Evolutionary conservation across 2,888 invertebrate genomes (phyloP), one percentile per base, ranked within the genome.

Genomic region (Drosophila subquinaria): DNA sequence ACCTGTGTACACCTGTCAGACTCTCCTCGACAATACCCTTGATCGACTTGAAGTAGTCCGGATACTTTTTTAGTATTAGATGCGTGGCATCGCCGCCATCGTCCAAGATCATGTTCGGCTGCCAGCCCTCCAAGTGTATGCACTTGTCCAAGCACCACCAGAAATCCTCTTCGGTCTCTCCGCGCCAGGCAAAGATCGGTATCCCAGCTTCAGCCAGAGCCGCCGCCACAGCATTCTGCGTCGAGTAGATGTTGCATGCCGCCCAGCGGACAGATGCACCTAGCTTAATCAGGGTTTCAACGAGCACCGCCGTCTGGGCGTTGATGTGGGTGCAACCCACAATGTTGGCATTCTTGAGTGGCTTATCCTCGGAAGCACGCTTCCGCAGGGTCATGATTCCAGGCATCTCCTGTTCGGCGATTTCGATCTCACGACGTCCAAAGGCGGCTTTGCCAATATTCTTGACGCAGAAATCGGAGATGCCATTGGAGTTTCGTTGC

Each of bases 111-210:
- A 99, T 97, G 93, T 99, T 99, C 0, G 99, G 98, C 90, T 97
- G 97, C 99, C 98, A 99, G 83, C 95, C 95, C 76, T 97, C 96
- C 0, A 95, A 95, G 81, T 97, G 96, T 5, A 98, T 95, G 93
- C 98, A 98, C 92, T 96, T 96, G 92, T 98, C 98, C 82, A 98
- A 98, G 92, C 98, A 98, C 98, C 98, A 99, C 98, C 98, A 98
- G 93, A 98, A 99, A 84, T 99, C 98, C 90, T 98, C 98, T 92
- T 98, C 98, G 1, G 97, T 97, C 93, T 99, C 98, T 0, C 98
- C 98, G 60, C 98, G 96, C 98, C 98, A 99, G 2, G 98, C 97
- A 93, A 97, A 99, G 76, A 99, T 95, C 0, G 98, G 95, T 90
- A 96, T 96, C 3, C 96, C 96, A 40, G 96, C 96, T 92, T 98